Conservation (phyloP, 2,888 invertebrate genomes). For the Coecobrya sp. region DNA sequence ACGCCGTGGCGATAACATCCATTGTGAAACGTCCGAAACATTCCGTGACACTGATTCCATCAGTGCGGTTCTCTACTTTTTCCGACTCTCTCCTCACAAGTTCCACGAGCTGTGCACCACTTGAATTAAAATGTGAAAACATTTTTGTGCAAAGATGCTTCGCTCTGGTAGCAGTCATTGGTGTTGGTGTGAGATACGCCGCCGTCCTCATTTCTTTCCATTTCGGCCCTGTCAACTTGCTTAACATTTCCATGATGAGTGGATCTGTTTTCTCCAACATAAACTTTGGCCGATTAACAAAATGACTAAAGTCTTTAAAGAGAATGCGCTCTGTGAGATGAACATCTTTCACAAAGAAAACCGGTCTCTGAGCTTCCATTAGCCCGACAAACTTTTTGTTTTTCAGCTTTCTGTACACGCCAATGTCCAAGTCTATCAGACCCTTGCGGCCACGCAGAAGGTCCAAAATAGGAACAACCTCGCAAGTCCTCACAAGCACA, state of each 20-base stretch:
- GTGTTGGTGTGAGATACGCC: conserved; percentile 65
- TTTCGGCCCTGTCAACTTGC: conserved; percentile 66
- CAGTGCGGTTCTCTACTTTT: conserved; percentile 55
- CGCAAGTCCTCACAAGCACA: conserved; percentile 38
- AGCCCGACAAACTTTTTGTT: conserved; percentile 70
- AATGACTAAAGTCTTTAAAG: conserved; percentile 79
- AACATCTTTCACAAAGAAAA: conserved; percentile 73
- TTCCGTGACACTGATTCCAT: conserved; percentile 78
- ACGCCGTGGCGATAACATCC: conserved; percentile 87
- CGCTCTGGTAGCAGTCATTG: conserved; percentile 49
- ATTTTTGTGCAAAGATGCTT: conserved; percentile 45
- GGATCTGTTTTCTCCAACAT: conserved; percentile 71
- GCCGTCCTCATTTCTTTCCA: conserved; percentile 76
- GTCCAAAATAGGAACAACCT: conserved; percentile 61
- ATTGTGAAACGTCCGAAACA: conserved; percentile 84
- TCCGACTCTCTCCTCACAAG: conserved; percentile 68
- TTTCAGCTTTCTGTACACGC: conserved; percentile 33
- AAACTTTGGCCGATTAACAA: conserved; percentile 66
- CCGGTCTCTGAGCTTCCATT: conserved; percentile 68
- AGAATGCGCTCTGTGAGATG: conserved; percentile 71
- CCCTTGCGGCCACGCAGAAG: conserved; percentile 35
- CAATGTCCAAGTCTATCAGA: conserved; percentile 15
- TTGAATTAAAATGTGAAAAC: conserved; percentile 78
- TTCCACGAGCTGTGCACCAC: conserved; percentile 69
- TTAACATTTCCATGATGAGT: conserved; percentile 76